Evolutionary conservation across 2,113 vertebrate genomes (phyloP), one percentile per base, ranked within the genome.

Genomic region (Coregonus clupeaformis): DNA sequence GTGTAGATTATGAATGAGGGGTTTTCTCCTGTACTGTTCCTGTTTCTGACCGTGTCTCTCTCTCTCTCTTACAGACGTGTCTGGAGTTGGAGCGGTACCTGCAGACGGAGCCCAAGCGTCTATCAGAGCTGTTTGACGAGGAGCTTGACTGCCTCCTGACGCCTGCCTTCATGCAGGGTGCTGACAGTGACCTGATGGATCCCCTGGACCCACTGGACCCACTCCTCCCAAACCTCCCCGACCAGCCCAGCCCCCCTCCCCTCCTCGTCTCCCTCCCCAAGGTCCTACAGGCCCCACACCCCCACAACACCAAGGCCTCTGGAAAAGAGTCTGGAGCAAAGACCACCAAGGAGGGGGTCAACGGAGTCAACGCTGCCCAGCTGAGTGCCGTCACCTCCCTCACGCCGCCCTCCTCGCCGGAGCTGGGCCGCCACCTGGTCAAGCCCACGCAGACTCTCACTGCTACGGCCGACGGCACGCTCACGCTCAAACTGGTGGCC

Each of bases 71-170:
- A 72, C 93, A 99, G 97, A 99, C 97, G 60, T 98, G 97, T 88
- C 93, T 99, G 84, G 97, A 98, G 85, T 84, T 99, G 92, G 97
- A 99, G 90, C 92, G 97, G 70, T 99, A 99, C 85, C 95, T 99
- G 71, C 97, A 98, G 91, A 99, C 97, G 0, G 97, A 99, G 63
- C 97, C 97, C 0, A 94, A 96, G 86, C 92, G 94, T 75, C 96
- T 97, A 81, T 96, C 97, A 0, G 97, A 99, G 87, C 94, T 96
- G 64, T 97, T 99, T 25, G 96, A 96, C 0, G 96, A 97, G 76
- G 96, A 98, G 77, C 89, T 98, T 84, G 96, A 99, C 86, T 94
- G 94, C 49, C 95, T 98, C 76, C 90, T 99, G 62, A 96, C 93
- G 0, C 91, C 95, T 0, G 94, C 95, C 52, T 95, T 96, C 76